These are phyloP conservation scores for Archocentrus centrarchus DNA, from an alignment of 2,113 vertebrate genomes.

Conservation along the genomic window DNA sequence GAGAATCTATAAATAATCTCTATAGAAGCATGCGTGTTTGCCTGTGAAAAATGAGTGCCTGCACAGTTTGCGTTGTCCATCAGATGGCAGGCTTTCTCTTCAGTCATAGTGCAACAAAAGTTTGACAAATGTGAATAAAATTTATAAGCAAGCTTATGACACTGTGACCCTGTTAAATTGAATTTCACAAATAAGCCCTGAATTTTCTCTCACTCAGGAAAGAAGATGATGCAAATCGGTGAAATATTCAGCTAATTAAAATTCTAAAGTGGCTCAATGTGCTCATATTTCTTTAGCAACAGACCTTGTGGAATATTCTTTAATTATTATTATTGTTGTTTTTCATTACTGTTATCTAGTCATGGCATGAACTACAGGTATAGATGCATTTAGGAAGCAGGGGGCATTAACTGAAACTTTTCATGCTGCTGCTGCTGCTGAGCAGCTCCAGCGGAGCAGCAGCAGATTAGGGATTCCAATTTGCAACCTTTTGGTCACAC, in stretches of 20 bases:
- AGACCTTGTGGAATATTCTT: not conserved
- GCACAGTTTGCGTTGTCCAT: conserved; percentile 35
- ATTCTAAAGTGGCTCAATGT: not conserved
- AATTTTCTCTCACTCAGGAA: conserved; percentile 15
- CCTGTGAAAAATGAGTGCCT: not conserved
- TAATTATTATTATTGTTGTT: not conserved
- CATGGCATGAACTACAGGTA: not conserved
- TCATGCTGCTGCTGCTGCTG: conserved; percentile 1
- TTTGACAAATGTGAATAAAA: not conserved
- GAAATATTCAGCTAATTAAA: conserved; percentile 32
- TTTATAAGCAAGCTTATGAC: not conserved
- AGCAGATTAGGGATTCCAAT: conserved; percentile 53
- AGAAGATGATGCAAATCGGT: conserved; percentile 38
- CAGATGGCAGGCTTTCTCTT: conserved; percentile 64
- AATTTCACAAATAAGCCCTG: conserved; percentile 18
- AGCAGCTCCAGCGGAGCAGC: conserved; percentile 52
- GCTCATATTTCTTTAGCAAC: not conserved
- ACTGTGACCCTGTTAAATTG: conserved; percentile 17
- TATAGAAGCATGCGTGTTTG: not conserved
- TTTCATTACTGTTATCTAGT: not conserved
- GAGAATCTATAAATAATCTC: not conserved
- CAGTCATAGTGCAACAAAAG: not conserved
- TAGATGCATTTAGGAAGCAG: not conserved
- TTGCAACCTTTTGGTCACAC: conserved; percentile 52
- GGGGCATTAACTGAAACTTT: not conserved